Base-by-base conservation (phyloP, 2,888 invertebrate genomes). In the Scaptomyza flava region DNA sequence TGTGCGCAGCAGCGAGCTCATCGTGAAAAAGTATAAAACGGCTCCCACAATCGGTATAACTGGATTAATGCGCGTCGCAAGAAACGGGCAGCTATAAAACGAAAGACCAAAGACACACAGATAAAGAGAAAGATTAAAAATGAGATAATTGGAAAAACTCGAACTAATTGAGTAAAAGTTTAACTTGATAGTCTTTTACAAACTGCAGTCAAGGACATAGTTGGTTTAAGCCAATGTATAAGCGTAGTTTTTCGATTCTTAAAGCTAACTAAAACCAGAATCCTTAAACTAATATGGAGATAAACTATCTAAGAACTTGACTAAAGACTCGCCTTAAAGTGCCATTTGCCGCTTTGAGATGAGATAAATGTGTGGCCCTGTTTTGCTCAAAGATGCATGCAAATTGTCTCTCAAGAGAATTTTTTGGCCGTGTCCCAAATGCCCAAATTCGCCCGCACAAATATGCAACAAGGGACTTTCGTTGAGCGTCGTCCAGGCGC, bases 41-140 rank as follows among this genome's bases (percentile, higher is more conserved):
- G 95, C 98, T 89, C 98, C 98, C 83, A 97, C 95, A 70, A 97
- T 96, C 74, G 99, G 99, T 93, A 99, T 97, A 66, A 96, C 96
- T 88, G 97, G 95, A 83, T 97, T 97, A 90, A 99, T 96, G 91
- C 96, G 94, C 91, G 94, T 93, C 78, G 98, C 97, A 91, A 99
- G 94, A 93, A 95, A 99, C 67, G 97, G 98, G 92, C 98, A 98
- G 93, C 98, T 98, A 93, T 33, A 94, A 93, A 68, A 75, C 75
- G 63, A 77, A 70, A 64, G 42, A 50, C 59, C 27, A 58, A 17
- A 41, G 20, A 46, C 8, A 14, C 4, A 7, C 9, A 30, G 3
- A 46, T 0, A 14, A 6, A 27, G 12, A 14, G 1, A 7, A 1
- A 6, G 46, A 11, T 27, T 34, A 58, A 60, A 27, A 47, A 2